Evolutionary conservation across 1,140 invertebrate genomes (phyloP).

Genomic region (Batillaria attramentaria): DNA sequence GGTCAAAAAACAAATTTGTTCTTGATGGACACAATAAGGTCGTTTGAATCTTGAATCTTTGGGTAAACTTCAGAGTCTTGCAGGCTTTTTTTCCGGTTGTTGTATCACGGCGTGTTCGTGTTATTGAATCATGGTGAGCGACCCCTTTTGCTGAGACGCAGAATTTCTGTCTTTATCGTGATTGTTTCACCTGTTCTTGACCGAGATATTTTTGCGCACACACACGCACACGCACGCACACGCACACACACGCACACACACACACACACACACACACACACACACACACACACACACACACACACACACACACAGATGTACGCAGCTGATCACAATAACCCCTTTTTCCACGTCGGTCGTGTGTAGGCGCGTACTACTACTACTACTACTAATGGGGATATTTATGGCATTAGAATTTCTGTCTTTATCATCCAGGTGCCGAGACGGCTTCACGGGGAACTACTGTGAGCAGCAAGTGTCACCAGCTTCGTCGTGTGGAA

Average conservation of each 20-base stretch:
- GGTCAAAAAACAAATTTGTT: too few species aligned
- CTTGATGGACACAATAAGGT: too few species aligned
- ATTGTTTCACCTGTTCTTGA: too few species aligned
- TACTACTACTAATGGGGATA: neutral
- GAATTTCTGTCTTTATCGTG: too few species aligned
- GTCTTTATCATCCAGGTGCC: slow-evolving; percentile 7
- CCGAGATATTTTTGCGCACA: too few species aligned
- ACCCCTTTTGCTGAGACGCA: too few species aligned
- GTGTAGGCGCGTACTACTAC: neutral
- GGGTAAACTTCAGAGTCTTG: too few species aligned
- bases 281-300: slow-evolving; percentile 1
- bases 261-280: slow-evolving; percentile 6
- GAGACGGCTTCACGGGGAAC: slow-evolving; percentile 6
- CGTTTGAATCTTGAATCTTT: too few species aligned
- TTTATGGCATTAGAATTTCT: neutral
- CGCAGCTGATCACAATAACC: neutral
- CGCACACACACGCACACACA: slow-evolving; percentile 6
- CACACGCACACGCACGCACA: slow-evolving; percentile 8
- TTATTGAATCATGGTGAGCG: too few species aligned
- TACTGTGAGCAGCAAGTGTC: slow-evolving; percentile 15
- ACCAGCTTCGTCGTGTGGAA: neutral
- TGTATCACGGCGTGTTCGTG: too few species aligned
- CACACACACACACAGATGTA: neutral
- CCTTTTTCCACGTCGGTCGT: neutral
- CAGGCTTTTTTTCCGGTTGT: too few species aligned